A percentile compares a stretch with the other conserved stretches of the same genome.
phyloP scores from a whole-genome alignment of 1,140 invertebrate genomes.

The Anoplolepis gracilipes region DNA sequence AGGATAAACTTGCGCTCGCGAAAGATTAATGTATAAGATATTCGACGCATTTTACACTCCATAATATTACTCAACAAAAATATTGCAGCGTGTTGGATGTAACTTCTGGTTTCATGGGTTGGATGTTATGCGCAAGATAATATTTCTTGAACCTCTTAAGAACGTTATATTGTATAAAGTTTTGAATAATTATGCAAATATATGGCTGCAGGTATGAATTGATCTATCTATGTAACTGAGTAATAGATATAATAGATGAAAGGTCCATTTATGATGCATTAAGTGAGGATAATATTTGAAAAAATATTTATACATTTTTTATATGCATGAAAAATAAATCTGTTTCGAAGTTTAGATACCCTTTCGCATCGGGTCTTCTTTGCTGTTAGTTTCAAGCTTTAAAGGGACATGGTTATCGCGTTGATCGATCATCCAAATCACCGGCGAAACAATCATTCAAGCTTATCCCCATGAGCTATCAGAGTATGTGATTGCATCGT shows the following conservation, averaged over 20 bases:
- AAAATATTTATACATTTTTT: background rate
- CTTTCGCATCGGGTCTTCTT: too few relatives aligned
- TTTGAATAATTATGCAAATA: slow-evolving; percentile 34
- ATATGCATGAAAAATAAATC: background rate
- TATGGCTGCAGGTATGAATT: background rate
- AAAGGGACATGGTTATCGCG: background rate
- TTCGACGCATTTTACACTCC: background rate
- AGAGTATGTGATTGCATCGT: slow-evolving; percentile 6
- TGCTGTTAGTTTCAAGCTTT: background rate
- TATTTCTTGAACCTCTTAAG: background rate
- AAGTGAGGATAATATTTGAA: background rate
- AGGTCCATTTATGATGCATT: background rate
- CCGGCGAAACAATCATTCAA: slow-evolving; percentile 25
- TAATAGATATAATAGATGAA: background rate
- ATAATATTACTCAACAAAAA: background rate
- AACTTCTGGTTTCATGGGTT: background rate
- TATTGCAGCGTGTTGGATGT: background rate
- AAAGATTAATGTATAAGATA: background rate
- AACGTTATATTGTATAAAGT: background rate
- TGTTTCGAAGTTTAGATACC: background rate
- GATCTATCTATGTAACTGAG: slow-evolving; percentile 20
- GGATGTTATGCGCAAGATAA: background rate
- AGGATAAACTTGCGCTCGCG: background rate
- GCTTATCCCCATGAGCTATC: slow-evolving; percentile 13
- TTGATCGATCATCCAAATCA: slow-evolving; percentile 7